Base-by-base conservation (phyloP, 2,888 invertebrate genomes). In the Tachina lurida region DNA sequence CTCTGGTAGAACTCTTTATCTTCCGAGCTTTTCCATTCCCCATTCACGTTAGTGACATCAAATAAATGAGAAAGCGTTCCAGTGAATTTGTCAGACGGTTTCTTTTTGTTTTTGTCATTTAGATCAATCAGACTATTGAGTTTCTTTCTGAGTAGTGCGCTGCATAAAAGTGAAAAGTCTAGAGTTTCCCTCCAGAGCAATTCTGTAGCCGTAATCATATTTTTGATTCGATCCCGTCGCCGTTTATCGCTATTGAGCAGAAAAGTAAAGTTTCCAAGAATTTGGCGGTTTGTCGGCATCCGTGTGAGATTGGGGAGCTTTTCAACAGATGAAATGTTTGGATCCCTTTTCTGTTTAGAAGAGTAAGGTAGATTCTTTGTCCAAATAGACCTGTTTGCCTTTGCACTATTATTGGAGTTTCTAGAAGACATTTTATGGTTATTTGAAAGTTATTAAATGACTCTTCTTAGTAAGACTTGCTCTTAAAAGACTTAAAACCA, bases 191-290 rank as follows among this genome's bases (percentile, higher is more conserved):
- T 63, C 41, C 43, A 63, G 43, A 63, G 43, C 43, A 43, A 63
- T 63, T 63, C 17, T 63, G 19, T 63, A 63, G 17, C 63, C 49
- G 49, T 13, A 47, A 67, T 67, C 47, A 49, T 47, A 67, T 47
- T 67, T 67, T 47, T 47, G 31, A 49, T 67, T 47, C 65, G 15
- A 67, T 47, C 45, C 63, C 17, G 43, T 65, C 45, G 45, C 45
- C 13, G 13, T 60, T 60, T 60, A 43, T 63, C 43, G 10, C 63
- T 63, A 19, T 63, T 63, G 17, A 63, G 45, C 43, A 63, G 43
- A 63, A 63, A 43, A 63, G 43, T 43, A 9, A 63, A 43, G 63
- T 63, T 63, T 63, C 43, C 43, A 19, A 43, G 43, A 63, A 62
- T 62, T 62, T 45, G 43, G 43, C 43, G 43, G 63, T 31, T 31